Base-by-base conservation (phyloP, 2,797 vertebrate genomes). In the Parambassis ranga region DNA sequence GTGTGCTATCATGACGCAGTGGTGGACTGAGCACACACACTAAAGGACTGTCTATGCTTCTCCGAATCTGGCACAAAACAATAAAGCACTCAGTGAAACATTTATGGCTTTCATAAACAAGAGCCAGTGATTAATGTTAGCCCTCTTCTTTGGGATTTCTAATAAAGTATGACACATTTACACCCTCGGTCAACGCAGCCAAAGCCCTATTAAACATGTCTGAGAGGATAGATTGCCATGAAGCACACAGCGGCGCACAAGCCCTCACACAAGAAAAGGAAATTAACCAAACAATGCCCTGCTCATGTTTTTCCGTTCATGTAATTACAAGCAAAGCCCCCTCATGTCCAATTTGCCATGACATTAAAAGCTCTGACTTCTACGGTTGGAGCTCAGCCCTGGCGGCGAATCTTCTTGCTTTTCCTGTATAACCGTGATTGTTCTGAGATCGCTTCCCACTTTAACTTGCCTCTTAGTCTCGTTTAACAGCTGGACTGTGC, bases 41-140 rank as follows among this genome's bases (percentile, higher is more conserved):
- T 61, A 10, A 20, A 82, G 71, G 77, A 84, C 77, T 71, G 33
- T 82, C 63, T 65, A 50, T 56, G 51, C 78, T 78, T 84, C 68
- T 84, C 83, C 81, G 85, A 90, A 90, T 90, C 86, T 85, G 85
- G 82, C 86, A 75, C 73, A 62, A 31, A 59, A 90, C 85, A 89
- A 92, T 92, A 92, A 93, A 92, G 87, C 83, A 90, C 89, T 91
- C 87, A 83, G 88, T 89, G 89, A 92, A 93, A 92, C 90, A 86
- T 93, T 93, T 93, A 93, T 89, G 86, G 88, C 91, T 93, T 93
- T 92, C 90, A 93, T 93, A 93, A 93, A 93, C 91, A 93, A 91
- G 82, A 91, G 89, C 85, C 78, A 49, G 84, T 93, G 93, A 94
- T 94, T 93, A 92, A 93, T 93, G 92, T 87, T 88, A 87, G 87